Conservation (phyloP, 1,140 invertebrate species). For the Papilio aristodemus region DNA sequence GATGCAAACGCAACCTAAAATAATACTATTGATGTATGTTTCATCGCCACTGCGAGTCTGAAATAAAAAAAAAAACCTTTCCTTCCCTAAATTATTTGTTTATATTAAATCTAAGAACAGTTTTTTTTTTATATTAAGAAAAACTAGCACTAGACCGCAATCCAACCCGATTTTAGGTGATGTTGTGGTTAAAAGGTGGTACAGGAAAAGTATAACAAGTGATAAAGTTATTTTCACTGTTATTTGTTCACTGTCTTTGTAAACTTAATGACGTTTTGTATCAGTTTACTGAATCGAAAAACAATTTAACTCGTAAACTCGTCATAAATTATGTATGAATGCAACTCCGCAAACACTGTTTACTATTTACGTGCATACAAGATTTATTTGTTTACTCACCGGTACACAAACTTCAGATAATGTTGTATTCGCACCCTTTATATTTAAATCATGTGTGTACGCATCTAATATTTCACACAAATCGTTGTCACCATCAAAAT, state of each 20-base stretch:
- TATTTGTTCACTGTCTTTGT: no score
- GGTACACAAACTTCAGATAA: constrained; percentile 52
- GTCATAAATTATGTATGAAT: constrained; percentile 7
- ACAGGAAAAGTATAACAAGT: no score
- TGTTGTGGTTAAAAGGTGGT: no score
- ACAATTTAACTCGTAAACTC: not conserved
- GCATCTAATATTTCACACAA: constrained; percentile 61
- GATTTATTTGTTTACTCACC: constrained; percentile 46
- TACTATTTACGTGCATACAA: not conserved
- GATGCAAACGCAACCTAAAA: constrained; percentile 56
- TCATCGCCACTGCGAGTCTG: constrained; percentile 60
- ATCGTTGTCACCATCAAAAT: constrained; percentile 40
- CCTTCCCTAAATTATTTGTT: not conserved
- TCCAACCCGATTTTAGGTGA: no score
- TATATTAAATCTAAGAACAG: no score
- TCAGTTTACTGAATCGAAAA: not conserved
- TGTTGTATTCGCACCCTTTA: constrained; percentile 38
- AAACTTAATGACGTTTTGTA: not conserved
- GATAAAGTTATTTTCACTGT: no score
- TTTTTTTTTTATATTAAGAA: no score
- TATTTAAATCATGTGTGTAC: constrained; percentile 52
- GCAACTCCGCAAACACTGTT: not conserved
- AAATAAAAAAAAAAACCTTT: constrained; percentile 35
- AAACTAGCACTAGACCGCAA: no score
- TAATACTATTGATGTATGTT: constrained; percentile 68